Percentiles rank a stretch among this genome's conserved stretches.
phyloP scores from a whole-genome alignment of 35 echinoderm and acorn worm genomes.

The Diadema setosum region DNA sequence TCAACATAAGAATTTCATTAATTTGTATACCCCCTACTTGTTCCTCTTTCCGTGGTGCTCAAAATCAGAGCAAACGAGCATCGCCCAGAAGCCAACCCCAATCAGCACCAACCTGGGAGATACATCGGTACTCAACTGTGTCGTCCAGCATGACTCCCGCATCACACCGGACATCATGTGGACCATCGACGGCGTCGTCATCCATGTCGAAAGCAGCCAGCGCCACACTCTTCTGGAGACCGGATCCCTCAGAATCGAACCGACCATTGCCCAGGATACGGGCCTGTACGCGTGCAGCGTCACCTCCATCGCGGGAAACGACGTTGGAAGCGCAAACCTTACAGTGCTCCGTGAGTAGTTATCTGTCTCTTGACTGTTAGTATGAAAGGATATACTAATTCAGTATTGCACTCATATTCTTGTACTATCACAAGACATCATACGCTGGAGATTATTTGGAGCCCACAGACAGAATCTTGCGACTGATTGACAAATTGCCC shows the following conservation, averaged over 20 bases:
- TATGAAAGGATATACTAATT: too few relatives aligned
- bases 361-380: too few relatives aligned
- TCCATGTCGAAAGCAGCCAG: neutral
- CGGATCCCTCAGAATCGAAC: conserved; percentile 62
- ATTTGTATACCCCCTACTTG: too few relatives aligned
- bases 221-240: neutral
- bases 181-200: conserved; percentile 27
- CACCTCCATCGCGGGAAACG: conserved; percentile 75
- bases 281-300: conserved; percentile 73
- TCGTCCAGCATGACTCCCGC: conserved; percentile 47
- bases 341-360: conserved; percentile 69
- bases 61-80: conserved; percentile 69
- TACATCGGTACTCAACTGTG: conserved; percentile 37
- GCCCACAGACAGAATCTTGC: too few relatives aligned
- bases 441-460: neutral
- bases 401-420: neutral
- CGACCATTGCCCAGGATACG: conserved; percentile 29
- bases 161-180: conserved; percentile 44
- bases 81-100: conserved; percentile 36
- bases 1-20: too few relatives aligned
- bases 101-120: conserved; percentile 22
- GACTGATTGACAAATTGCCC: too few relatives aligned
- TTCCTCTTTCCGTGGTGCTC: too few relatives aligned
- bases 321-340: conserved; percentile 43
- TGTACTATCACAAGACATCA: neutral